phyloP scores from a whole-genome alignment of 2,113 vertebrate species.

The Lamprotornis superbus region DNA sequence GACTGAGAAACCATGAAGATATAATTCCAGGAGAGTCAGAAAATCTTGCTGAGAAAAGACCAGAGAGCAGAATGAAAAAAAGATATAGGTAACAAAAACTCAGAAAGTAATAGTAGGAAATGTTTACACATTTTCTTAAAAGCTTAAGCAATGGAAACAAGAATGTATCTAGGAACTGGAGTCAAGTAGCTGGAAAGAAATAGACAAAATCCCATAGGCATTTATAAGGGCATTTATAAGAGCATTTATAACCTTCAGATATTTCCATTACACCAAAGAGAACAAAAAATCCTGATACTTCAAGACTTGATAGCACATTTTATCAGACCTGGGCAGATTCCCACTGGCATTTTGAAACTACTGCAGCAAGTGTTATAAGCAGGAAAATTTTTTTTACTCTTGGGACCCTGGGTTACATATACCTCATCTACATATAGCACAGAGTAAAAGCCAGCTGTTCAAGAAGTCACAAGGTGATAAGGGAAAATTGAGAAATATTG shows the following conservation, averaged over 20 bases:
- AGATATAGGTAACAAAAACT: not conserved
- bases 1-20: not conserved
- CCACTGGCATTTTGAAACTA: not conserved
- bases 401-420: not conserved
- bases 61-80: not conserved
- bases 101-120: not conserved
- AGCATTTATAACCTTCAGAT: not conserved
- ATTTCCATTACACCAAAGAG: not conserved
- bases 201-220: not conserved
- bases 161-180: not conserved
- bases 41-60: not conserved
- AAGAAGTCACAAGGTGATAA: not conserved
- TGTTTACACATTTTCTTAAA: not conserved
- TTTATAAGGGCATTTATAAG: not conserved
- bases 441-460: not conserved
- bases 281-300: not conserved
- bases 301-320: not conserved
- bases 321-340: not conserved
- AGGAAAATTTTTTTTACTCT: not conserved
- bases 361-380: accelerated
- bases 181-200: not conserved
- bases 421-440: not conserved
- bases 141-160: not conserved
- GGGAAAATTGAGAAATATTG: not conserved
- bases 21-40: not conserved